Evolutionary conservation across 2,113 vertebrate species (phyloP).

Genomic region (Hypanus sabinus): DNA sequence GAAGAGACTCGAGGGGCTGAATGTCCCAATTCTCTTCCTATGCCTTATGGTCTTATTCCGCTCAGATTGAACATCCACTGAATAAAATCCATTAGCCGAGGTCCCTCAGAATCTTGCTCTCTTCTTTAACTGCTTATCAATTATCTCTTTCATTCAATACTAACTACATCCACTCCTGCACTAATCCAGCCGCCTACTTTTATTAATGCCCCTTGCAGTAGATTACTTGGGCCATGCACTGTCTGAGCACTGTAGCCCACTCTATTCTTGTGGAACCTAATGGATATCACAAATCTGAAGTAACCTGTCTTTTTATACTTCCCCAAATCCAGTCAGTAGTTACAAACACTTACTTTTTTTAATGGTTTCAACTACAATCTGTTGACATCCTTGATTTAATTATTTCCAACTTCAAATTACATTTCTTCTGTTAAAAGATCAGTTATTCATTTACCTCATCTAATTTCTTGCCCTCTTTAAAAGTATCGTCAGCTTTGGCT

Average conservation of each 20-base stretch:
- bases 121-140: neutral
- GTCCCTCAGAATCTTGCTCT: neutral
- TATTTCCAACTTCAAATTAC: neutral
- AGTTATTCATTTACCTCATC: neutral
- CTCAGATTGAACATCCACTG: neutral
- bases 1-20: no score
- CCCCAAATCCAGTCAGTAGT: neutral
- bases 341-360: neutral
- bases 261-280: neutral
- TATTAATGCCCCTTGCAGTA: neutral
- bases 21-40: no score
- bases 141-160: neutral
- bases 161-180: neutral
- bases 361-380: neutral
- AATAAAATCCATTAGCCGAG: neutral
- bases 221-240: neutral
- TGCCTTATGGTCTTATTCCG: neutral
- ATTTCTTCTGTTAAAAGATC: neutral
- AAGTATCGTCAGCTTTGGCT: neutral
- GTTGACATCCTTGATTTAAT: neutral
- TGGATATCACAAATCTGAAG: neutral
- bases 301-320: neutral
- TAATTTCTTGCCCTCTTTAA: neutral
- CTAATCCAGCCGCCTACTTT: neutral
- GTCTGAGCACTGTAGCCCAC: neutral